Percentiles rank a stretch among this genome's conserved stretches.
phyloP scores from a whole-genome alignment of 2,888 invertebrate genomes.

The Anarsia innoxiella region DNA sequence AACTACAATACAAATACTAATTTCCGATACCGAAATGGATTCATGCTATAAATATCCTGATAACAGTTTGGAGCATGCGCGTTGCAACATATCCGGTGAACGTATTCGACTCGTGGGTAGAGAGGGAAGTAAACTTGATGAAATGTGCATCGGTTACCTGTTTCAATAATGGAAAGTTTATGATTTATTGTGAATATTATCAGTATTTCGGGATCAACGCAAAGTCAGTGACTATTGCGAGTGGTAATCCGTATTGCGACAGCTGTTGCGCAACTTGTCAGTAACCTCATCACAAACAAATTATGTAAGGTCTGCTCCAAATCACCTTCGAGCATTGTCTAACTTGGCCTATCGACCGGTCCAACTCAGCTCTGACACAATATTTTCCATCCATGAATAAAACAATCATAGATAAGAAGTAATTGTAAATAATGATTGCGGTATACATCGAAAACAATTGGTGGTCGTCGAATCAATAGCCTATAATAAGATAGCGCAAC shows the following conservation, averaged over 20 bases:
- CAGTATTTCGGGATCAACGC: conserved; percentile 22
- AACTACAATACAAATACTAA: conserved; percentile 14
- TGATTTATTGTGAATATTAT: conserved; percentile 30
- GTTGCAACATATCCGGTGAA: conserved; percentile 25
- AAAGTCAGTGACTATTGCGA: conserved; percentile 8
- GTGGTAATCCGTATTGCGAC: conserved; percentile 21
- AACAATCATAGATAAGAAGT: conserved; percentile 37
- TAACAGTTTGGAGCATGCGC: conserved; percentile 12
- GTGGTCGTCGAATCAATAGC: conserved; percentile 32
- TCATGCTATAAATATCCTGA: conserved; percentile 14
- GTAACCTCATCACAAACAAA: conserved; percentile 30
- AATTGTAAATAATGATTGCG: conserved; percentile 38
- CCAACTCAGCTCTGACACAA: conserved; percentile 25
- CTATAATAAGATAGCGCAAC: conserved; percentile 18
- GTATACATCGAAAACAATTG: conserved; percentile 35
- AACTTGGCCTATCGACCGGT: conserved; percentile 28
- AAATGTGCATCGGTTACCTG: conserved; percentile 15
- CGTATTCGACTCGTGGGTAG: conserved; percentile 17
- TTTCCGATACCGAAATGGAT: conserved; percentile 16
- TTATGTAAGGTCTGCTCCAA: conserved; percentile 39
- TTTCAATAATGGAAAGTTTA: conserved; percentile 22
- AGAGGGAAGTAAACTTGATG: conserved; percentile 24
- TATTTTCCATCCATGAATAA: conserved; percentile 31
- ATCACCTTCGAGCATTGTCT: conserved; percentile 36
- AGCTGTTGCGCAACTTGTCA: conserved; percentile 30